Conservation (phyloP, 2,113 vertebrate species). For the Formicarius rufipectus region DNA sequence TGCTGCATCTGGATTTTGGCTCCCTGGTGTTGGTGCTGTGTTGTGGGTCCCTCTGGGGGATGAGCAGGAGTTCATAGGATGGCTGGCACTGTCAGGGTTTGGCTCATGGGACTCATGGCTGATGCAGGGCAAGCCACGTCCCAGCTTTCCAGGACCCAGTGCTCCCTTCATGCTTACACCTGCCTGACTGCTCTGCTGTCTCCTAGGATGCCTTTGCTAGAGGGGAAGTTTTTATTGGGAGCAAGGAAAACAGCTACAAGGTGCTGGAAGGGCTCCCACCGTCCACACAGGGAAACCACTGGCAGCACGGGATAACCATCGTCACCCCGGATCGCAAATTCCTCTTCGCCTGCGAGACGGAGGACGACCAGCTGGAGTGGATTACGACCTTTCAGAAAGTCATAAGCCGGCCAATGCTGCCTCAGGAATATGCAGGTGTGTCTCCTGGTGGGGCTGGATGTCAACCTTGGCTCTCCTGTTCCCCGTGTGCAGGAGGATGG, state of each 20-base stretch:
- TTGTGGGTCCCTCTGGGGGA: background rate
- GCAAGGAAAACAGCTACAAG: constrained; percentile 93
- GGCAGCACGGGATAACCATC: constrained; percentile 94
- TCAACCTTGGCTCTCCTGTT: background rate
- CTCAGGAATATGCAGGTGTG: constrained; percentile 95
- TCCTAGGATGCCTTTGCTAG: constrained; percentile 91
- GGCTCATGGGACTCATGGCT: background rate
- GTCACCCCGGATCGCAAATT: constrained; percentile 94
- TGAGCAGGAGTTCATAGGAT: background rate
- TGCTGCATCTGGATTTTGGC: background rate
- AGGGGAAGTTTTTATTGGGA: constrained; percentile 97
- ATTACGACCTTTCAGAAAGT: constrained; percentile 89
- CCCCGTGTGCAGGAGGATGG: accelerated
- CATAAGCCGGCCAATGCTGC: constrained; percentile 94
- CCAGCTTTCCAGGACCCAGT: background rate
- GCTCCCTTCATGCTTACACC: background rate
- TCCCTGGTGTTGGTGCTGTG: background rate
- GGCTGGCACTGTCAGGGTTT: background rate
- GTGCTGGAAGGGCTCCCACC: constrained; percentile 88
- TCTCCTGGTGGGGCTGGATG: background rate
- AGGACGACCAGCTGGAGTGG: constrained; percentile 89
- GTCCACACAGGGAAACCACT: constrained; percentile 89
- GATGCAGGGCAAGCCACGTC: background rate
- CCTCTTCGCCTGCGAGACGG: constrained; percentile 92
- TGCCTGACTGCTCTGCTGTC: background rate